Conservation (phyloP, 37 sponge, comb jelly and placozoan species). For the Bolinopsis microptera region DNA sequence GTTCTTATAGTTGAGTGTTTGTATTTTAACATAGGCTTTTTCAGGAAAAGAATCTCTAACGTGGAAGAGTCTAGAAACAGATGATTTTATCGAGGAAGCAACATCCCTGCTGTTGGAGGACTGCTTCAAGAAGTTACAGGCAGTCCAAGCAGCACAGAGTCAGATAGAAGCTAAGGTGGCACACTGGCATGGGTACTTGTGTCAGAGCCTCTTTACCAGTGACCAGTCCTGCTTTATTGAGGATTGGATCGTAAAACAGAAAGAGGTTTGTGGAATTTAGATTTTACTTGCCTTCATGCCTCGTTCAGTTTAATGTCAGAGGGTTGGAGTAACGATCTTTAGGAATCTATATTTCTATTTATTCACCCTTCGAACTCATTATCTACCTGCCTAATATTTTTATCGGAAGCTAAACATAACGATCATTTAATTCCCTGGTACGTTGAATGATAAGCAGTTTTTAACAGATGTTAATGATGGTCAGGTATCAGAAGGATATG, state of each 20-base stretch:
- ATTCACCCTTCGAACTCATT: no score
- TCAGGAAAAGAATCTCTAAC: conserved; percentile 58
- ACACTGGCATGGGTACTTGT: conserved; percentile 61
- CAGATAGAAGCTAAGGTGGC: conserved; percentile 57
- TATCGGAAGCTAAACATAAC: no score
- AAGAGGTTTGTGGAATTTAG: not conserved
- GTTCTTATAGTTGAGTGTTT: no score
- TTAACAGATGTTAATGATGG: no score
- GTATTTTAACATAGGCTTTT: no score
- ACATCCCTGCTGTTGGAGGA: conserved; percentile 66
- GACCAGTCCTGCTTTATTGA: conserved; percentile 52
- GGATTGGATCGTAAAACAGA: conserved; percentile 62
- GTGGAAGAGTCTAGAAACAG: conserved; percentile 66
- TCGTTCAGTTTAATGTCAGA: no score
- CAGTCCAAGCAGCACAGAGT: conserved; percentile 45
- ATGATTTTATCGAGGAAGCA: conserved; percentile 69
- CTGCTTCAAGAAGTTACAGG: conserved; percentile 57
- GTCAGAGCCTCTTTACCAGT: conserved; percentile 37
- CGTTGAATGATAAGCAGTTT: no score
- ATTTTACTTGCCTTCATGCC: no score
- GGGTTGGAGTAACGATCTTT: no score
- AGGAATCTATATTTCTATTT: no score
- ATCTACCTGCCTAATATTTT: no score
- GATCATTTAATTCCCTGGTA: no score
- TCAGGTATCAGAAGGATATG: conserved; percentile 62